Evolutionary conservation across 2,888 invertebrate genomes (phyloP).

Genomic region (Dexiosoma caninum): DNA sequence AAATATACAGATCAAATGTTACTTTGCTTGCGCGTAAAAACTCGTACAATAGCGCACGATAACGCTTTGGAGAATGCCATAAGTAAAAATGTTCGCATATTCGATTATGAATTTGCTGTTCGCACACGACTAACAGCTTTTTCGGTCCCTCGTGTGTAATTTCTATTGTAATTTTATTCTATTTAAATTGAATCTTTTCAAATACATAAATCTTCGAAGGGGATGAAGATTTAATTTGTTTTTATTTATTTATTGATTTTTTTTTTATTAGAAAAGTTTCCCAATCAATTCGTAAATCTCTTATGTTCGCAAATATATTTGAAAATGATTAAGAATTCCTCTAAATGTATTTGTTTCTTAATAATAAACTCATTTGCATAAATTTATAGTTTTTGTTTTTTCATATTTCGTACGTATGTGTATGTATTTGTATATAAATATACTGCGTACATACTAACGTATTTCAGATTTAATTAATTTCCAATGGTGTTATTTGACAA

Average conservation of each 20-base stretch:
- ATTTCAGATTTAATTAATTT: constrained; percentile 21
- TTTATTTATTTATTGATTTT: not conserved
- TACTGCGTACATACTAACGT: no score
- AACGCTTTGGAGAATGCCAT: no score
- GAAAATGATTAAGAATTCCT: not conserved
- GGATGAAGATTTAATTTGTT: constrained; percentile 2
- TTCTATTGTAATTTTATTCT: no score
- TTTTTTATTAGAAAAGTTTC: constrained; percentile 7
- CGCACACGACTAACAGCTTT: no score
- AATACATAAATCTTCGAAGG: no score
- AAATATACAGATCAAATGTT: no score
- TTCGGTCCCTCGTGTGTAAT: no score
- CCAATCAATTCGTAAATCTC: constrained; percentile 2
- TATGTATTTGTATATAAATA: not conserved
- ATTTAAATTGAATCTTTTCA: no score
- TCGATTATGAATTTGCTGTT: no score
- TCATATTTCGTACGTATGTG: not conserved
- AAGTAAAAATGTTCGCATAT: no score
- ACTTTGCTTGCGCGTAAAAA: no score
- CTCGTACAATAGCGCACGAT: no score
- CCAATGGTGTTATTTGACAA: constrained; percentile 49
- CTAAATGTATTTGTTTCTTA: not conserved
- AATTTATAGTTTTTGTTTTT: not conserved
- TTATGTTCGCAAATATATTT: constrained; percentile 4
- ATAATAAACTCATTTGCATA: constrained; percentile 35